phyloP scores from a whole-genome alignment of 2,797 vertebrate genomes.

The Adelosebastes latens region DNA sequence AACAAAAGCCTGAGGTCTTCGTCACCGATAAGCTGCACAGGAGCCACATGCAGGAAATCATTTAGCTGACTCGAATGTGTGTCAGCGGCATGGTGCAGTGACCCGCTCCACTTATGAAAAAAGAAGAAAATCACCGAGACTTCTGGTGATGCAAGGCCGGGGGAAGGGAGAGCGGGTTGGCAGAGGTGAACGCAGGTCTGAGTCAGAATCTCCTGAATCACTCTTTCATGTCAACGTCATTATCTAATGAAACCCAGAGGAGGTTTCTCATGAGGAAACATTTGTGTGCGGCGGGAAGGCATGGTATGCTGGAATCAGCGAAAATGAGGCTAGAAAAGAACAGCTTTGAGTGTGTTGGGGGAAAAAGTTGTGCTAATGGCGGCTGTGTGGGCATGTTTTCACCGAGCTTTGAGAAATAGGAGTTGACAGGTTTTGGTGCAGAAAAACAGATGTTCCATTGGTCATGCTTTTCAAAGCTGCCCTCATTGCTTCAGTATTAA shows the following conservation, averaged over 20 bases:
- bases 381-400: conserved; percentile 32
- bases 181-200: conserved; percentile 37
- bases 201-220: conserved; percentile 56
- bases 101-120: conserved; percentile 28
- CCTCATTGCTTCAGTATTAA: background rate
- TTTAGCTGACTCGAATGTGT: conserved; percentile 64
- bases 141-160: conserved; percentile 17
- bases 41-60: conserved; percentile 50
- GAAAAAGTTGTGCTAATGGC: conserved; percentile 1
- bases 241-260: conserved; percentile 48
- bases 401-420: conserved; percentile 17
- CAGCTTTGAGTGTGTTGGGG: background rate
- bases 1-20: conserved; percentile 55
- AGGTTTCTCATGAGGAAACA: conserved; percentile 51
- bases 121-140: conserved; percentile 16
- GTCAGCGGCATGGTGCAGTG: conserved; percentile 34
- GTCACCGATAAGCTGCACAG: background rate
- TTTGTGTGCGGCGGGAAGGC: conserved; percentile 22
- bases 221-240: conserved; percentile 48
- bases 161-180: background rate
- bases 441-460: conserved; percentile 35
- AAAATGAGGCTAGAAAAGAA: conserved; percentile 2
- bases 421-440: conserved; percentile 14
- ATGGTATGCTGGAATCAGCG: conserved; percentile 25
- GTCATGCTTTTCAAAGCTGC: conserved; percentile 21